Evolutionary conservation across 1,140 invertebrate species (phyloP), one percentile per base, ranked within the genome.

Genomic region (Neodiprion fabricii): DNA sequence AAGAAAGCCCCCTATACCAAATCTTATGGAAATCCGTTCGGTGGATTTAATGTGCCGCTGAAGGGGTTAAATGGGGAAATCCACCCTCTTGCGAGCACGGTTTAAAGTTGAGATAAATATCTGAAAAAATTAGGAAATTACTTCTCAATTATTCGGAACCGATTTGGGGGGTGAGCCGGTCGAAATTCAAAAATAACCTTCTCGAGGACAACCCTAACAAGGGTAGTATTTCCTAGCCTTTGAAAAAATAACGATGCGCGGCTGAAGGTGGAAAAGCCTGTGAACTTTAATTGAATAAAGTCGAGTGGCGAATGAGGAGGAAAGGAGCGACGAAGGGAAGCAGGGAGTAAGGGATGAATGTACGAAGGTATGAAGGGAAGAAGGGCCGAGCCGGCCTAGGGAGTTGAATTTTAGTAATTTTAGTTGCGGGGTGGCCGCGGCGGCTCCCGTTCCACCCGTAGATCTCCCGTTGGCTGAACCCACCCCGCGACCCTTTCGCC

Each of bases 401-500:
- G 21, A 47, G 17, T 69, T 69, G 40, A 69, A 69, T 69, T 69
- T 69, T 69, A 21, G 67, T 69, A 23, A 69, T 69, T 69, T 69
- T 21, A 78, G 78, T 77, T 68, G 40, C 17, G 11, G 67, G 21
- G 67, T 68, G 11, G 11, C 17, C 5, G 48, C 78, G 3, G 11
- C 11, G 11, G 5, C 4, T 61, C n/a, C 53, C 11, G 28, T 40
- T 40, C 53, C n/a, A 61, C 53, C 53, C 53, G 53, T 61, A 61
- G 53, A 61, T 61, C 53, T 61, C 53, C 28, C 9, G 53, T 9
- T 5, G 53, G 53, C 53, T 61, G 11, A 17, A 12, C 53, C 9
- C 53, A 17, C n/a, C 53, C 53, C 53, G n/a, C n/a, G 11, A 40
- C 53, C 53, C n/a, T 61, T 61, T 17, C 53, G 53, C 53, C 11